These are phyloP conservation scores for Ditylenchus dipsaci DNA, from an alignment of 1,140 invertebrate species.

Conservation along the genomic window DNA sequence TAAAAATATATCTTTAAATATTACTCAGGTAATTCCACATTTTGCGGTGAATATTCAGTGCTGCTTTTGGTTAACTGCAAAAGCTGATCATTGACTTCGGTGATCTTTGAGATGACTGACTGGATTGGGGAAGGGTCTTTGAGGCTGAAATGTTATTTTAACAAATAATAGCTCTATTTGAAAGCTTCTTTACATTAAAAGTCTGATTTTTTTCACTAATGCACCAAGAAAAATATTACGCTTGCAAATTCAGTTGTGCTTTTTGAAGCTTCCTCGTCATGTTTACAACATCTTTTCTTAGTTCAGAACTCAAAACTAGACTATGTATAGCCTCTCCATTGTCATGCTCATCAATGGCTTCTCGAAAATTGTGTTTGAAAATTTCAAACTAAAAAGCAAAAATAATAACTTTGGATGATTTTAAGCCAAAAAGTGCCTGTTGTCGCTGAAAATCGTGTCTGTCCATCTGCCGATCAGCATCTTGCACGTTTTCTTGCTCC, in stretches of 20 bases:
- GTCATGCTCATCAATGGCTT: slow-evolving; percentile 28
- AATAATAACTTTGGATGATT: background rate
- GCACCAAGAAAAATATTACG: slow-evolving; percentile 11
- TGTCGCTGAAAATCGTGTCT: background rate
- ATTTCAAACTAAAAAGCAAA: slow-evolving; percentile 16
- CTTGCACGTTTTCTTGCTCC: background rate
- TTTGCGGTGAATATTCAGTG: slow-evolving; percentile 19
- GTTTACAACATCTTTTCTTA: slow-evolving; percentile 33
- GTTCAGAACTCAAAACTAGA: slow-evolving; percentile 3
- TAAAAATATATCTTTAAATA: no score
- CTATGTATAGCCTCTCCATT: slow-evolving; percentile 16
- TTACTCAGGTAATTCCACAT: slow-evolving; percentile 26
- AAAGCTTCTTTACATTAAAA: no score
- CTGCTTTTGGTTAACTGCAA: slow-evolving; percentile 6
- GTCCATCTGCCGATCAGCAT: background rate
- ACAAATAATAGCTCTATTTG: no score
- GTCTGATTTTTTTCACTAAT: no score
- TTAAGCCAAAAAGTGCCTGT: background rate
- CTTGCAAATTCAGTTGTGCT: slow-evolving; percentile 21
- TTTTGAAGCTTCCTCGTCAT: slow-evolving; percentile 23
- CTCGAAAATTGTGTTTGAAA: slow-evolving; percentile 29
- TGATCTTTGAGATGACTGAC: slow-evolving; percentile 11
- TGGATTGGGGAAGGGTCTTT: background rate
- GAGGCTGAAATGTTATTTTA: background rate
- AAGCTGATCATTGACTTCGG: slow-evolving; percentile 16